phyloP scores from a whole-genome alignment of 92 coral and sea anemone genomes.

The Blastomussa wellsi region DNA sequence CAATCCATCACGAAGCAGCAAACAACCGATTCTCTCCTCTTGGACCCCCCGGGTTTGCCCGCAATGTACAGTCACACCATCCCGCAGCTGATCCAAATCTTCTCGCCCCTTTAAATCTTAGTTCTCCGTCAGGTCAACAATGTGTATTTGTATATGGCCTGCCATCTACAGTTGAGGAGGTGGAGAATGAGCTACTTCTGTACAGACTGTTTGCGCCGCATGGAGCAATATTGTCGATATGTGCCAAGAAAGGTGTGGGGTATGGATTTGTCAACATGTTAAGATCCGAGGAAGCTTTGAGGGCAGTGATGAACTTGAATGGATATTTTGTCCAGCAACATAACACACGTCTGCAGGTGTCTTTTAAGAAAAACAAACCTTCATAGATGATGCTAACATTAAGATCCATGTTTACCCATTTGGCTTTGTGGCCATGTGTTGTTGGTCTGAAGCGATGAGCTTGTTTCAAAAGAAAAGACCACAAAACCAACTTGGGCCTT shows the following conservation, averaged over 20 bases:
- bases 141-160: slow-evolving; percentile 95
- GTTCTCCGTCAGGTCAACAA: slow-evolving; percentile 57
- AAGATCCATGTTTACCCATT: neutral
- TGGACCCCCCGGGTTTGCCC: slow-evolving; percentile 38
- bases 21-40: slow-evolving; percentile 90
- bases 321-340: slow-evolving; percentile 70
- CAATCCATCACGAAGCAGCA: slow-evolving; percentile 84
- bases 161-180: slow-evolving; percentile 69
- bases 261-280: slow-evolving; percentile 97
- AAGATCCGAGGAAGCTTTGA: slow-evolving; percentile 83
- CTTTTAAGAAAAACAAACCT: slow-evolving; percentile 71
- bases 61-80: neutral
- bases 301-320: slow-evolving; percentile 84
- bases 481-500: too few relatives aligned
- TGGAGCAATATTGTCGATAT: slow-evolving; percentile 88
- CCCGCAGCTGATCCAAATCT: slow-evolving; percentile 13
- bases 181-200: slow-evolving; percentile 52
- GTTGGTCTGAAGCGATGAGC: too few relatives aligned
- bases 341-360: slow-evolving; percentile 84
- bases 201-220: slow-evolving; percentile 88
- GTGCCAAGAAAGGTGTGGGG: slow-evolving; percentile 80
- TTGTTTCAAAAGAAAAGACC: too few relatives aligned
- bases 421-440: too few relatives aligned
- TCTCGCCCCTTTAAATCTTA: slow-evolving; percentile 52
- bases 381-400: neutral